Evolutionary conservation across 2,113 vertebrate species (phyloP).

Genomic region (Rhombomys opimus): DNA sequence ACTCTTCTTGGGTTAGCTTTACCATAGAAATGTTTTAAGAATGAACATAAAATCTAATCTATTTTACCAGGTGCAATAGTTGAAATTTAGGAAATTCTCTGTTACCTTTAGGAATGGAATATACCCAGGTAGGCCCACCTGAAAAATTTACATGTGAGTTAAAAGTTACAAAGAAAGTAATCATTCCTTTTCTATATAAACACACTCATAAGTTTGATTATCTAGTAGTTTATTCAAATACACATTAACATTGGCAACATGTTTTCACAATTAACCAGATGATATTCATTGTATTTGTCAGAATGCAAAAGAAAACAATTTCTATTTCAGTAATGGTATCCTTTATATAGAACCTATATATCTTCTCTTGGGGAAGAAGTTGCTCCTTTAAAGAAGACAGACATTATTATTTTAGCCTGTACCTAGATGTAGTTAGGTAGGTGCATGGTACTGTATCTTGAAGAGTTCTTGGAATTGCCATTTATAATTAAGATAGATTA

Average conservation of each 20-base stretch:
- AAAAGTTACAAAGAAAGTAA: background rate
- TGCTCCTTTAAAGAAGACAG: background rate
- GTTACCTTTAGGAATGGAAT: constrained; percentile 26
- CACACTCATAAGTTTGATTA: background rate
- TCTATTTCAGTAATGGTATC: background rate
- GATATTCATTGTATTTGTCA: background rate
- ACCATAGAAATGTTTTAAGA: constrained; percentile 16
- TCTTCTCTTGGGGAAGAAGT: background rate
- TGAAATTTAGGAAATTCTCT: constrained; percentile 32
- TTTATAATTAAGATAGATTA: background rate
- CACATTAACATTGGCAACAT: background rate
- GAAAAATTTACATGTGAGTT: background rate
- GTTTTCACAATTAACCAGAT: background rate
- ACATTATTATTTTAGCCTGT: constrained; percentile 25
- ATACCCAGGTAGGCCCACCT: background rate
- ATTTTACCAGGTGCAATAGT: constrained; percentile 27
- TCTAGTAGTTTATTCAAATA: background rate
- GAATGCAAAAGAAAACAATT: background rate
- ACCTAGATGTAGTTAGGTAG: background rate
- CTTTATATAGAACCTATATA: background rate
- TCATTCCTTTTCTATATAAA: background rate
- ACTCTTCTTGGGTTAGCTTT: background rate
- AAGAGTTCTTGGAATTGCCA: background rate
- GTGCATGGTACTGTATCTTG: background rate
- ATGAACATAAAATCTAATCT: constrained; percentile 10